Evolutionary conservation across 2,113 vertebrate genomes (phyloP).

Genomic region (Syrmaticus mikado): DNA sequence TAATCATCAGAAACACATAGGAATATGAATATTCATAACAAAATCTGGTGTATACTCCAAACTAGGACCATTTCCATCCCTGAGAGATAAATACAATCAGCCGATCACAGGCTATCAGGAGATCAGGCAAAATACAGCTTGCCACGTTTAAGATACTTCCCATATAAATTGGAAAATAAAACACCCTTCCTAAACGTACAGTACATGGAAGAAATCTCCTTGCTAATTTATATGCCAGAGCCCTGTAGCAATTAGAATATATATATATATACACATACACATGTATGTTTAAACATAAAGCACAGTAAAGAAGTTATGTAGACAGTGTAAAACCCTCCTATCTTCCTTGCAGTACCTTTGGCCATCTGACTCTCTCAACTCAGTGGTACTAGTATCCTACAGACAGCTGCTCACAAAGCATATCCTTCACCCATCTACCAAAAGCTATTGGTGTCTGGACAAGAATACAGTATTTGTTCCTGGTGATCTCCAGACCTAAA

Average conservation of each 20-base stretch:
- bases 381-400: background rate
- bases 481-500: background rate
- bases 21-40: background rate
- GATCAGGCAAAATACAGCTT: background rate
- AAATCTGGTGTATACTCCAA: background rate
- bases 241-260: background rate
- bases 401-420: accelerated
- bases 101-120: background rate
- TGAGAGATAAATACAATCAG: background rate
- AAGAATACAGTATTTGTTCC: background rate
- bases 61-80: background rate
- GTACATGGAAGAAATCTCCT: background rate
- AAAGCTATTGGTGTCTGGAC: background rate
- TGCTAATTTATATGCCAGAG: background rate
- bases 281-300: background rate
- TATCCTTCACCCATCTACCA: background rate
- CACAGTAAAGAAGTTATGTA: background rate
- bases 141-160: background rate
- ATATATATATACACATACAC: background rate
- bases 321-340: background rate
- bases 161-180: background rate
- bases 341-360: background rate
- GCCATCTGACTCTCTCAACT: background rate
- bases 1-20: background rate
- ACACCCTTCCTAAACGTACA: background rate